Conservation (phyloP, 2,888 invertebrate species). For the Melieria crassipennis region DNA sequence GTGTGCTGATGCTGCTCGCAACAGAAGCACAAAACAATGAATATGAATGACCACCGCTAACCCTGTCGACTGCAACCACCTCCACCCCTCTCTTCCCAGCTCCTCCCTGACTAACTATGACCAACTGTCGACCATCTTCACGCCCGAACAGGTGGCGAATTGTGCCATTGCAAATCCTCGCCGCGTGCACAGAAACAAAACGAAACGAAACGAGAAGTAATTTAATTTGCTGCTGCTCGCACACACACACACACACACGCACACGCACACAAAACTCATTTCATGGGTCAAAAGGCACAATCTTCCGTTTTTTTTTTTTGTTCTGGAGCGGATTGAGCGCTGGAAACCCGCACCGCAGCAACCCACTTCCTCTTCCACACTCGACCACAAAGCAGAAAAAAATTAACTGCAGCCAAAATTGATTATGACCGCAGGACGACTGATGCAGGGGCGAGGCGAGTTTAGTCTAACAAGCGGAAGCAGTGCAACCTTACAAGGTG, state of each 20-base stretch:
- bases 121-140: conserved; percentile 7
- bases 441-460: no score
- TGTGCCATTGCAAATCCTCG: not conserved
- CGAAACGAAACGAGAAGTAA: conserved; percentile 48
- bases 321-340: not conserved
- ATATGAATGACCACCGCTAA: conserved; percentile 13
- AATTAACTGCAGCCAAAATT: conserved; percentile 48
- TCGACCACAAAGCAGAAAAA: conserved; percentile 1
- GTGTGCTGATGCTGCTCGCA: no score
- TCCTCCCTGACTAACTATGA: not conserved
- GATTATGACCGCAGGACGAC: conserved; percentile 46
- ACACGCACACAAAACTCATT: conserved; percentile 60
- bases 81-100: not conserved
- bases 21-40: conserved; percentile 14
- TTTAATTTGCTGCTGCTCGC: conserved; percentile 40
- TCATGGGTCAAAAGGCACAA: conserved; percentile 65
- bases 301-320: conserved; percentile 48
- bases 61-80: no score
- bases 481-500: no score
- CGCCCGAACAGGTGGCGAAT: conserved; percentile 20
- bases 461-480: no score
- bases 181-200: conserved; percentile 36
- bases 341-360: no score
- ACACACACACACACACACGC: conserved; percentile 37
- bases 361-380: not conserved